These are phyloP conservation scores for Amia ocellicauda DNA, from an alignment of 2,113 vertebrate genomes.

Conservation along the genomic window DNA sequence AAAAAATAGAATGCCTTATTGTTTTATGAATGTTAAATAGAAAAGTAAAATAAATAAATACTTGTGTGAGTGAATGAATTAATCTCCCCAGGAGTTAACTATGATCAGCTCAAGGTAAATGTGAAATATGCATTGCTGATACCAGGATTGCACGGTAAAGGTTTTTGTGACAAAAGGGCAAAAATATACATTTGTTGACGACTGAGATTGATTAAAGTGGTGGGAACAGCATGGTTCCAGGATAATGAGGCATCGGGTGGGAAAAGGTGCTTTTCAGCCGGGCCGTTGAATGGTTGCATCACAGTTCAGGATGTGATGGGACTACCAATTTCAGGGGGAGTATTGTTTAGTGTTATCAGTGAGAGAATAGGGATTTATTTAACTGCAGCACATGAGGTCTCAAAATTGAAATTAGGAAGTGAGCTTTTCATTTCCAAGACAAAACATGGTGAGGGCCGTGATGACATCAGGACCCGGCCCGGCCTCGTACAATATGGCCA, in stretches of 20 bases:
- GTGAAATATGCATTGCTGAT: too few relatives aligned
- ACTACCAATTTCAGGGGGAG: conserved; percentile 14
- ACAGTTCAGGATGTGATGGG: conserved; percentile 18
- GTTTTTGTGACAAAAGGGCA: neutral
- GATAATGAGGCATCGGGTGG: neutral
- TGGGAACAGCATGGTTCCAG: conserved; percentile 7
- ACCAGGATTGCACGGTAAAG: neutral
- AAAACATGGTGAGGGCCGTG: conserved; percentile 24
- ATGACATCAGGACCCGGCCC: conserved; percentile 28
- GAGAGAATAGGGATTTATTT: conserved; percentile 21
- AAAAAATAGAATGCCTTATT: too few relatives aligned
- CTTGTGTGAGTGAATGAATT: too few relatives aligned
- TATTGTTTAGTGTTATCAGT: conserved; percentile 21
- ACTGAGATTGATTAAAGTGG: neutral
- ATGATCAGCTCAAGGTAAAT: too few relatives aligned
- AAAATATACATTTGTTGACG: neutral
- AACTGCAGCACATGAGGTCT: neutral
- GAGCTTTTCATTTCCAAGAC: conserved; percentile 15
- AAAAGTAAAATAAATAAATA: too few relatives aligned
- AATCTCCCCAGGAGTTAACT: too few relatives aligned
- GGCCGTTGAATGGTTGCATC: neutral
- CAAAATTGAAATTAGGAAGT: neutral
- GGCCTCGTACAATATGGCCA: conserved; percentile 25
- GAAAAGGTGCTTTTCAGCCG: neutral
- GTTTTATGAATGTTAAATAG: too few relatives aligned